Conservation (phyloP, 2,888 invertebrate genomes). For the Dynastes maya region DNA sequence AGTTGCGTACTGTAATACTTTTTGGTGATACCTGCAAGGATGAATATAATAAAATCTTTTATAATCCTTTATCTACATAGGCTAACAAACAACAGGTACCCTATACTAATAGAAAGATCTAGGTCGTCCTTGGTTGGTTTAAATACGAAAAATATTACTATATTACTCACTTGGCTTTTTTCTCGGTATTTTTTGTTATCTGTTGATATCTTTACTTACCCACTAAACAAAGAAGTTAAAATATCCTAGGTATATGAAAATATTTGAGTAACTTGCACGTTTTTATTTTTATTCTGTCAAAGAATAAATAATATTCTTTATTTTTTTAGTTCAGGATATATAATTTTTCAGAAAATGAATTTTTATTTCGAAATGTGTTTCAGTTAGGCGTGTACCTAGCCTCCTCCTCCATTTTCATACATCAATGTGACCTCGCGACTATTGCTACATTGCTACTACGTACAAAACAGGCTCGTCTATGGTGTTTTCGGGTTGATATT, state of each 20-base stretch:
- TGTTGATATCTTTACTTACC: conserved; percentile 9
- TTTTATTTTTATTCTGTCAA: neutral
- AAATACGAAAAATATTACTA: too few species aligned
- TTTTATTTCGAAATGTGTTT: neutral
- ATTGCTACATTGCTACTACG: neutral
- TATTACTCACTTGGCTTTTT: too few species aligned
- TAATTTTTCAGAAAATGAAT: neutral
- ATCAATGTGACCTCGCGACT: conserved; percentile 31
- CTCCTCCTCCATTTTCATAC: conserved; percentile 29
- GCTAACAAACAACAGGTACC: too few species aligned
- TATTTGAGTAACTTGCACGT: neutral
- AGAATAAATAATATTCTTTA: neutral
- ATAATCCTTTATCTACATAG: too few species aligned
- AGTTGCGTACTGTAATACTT: too few species aligned
- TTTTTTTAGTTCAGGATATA: neutral
- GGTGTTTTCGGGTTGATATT: conserved; percentile 16
- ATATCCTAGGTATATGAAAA: conserved; percentile 6
- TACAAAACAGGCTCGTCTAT: neutral
- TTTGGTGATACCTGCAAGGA: too few species aligned
- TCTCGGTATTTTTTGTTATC: too few species aligned
- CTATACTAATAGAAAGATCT: too few species aligned
- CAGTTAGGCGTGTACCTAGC: neutral
- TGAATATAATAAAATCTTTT: too few species aligned
- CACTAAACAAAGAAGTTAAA: conserved; percentile 10
- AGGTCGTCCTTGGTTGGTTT: too few species aligned